Evolutionary conservation across 2,113 vertebrate genomes (phyloP).

Genomic region (Oenanthe oenanthe): DNA sequence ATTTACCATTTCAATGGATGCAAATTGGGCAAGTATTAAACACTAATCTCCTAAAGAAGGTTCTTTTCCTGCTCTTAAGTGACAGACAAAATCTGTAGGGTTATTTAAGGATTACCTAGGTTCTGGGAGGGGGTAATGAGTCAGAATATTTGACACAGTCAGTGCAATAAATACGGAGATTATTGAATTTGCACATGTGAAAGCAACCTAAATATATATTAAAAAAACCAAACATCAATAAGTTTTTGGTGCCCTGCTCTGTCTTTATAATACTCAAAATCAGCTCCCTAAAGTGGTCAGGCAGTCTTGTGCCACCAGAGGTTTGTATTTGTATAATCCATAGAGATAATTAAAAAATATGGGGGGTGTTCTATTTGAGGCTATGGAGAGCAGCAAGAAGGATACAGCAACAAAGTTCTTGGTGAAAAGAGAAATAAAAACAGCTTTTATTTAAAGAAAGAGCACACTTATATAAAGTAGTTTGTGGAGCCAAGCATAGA

Average conservation of each 20-base stretch:
- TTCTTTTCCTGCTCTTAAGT: neutral
- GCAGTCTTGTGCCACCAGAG: neutral
- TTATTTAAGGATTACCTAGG: neutral
- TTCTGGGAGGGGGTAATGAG: neutral
- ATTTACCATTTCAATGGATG: neutral
- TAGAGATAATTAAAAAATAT: neutral
- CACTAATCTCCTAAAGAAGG: neutral
- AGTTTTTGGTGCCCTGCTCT: neutral
- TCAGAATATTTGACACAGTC: neutral
- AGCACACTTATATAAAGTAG: no score
- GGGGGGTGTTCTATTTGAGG: no score
- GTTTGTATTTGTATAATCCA: conserved; percentile 11
- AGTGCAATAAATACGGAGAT: neutral
- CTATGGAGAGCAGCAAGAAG: no score
- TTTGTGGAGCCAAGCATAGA: no score
- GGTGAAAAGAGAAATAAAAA: no score
- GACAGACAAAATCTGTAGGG: neutral
- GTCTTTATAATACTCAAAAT: neutral
- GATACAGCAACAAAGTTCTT: no score
- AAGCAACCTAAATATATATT: neutral
- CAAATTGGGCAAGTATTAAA: neutral
- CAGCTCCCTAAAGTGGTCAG: neutral
- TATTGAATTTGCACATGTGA: neutral
- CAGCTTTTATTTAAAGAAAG: no score
- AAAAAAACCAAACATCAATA: neutral